Evolutionary conservation across 2,888 invertebrate species (phyloP).

Genomic region (Hypomecis punctinalis): DNA sequence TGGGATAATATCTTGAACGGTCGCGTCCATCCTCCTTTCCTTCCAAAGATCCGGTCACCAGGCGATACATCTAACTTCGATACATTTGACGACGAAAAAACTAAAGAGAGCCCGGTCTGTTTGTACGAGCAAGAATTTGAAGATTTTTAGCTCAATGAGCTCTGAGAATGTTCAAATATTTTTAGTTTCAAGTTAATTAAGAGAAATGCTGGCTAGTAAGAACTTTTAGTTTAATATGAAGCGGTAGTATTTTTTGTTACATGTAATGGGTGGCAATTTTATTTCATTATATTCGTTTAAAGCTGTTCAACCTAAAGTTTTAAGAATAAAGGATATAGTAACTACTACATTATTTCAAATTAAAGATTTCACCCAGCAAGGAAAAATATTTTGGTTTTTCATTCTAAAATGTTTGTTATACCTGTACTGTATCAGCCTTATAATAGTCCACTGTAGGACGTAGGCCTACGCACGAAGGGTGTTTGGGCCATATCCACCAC

Average conservation of each 20-base stretch:
- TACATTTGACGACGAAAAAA: constrained; percentile 82
- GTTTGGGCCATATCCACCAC: too few species aligned
- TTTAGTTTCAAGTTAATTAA: constrained; percentile 29
- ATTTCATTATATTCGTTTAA: constrained; percentile 15
- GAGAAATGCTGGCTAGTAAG: constrained; percentile 44
- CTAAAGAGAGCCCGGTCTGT: constrained; percentile 81
- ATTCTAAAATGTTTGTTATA: too few species aligned
- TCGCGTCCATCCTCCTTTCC: constrained; percentile 87
- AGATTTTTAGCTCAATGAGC: constrained; percentile 82
- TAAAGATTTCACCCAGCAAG: too few species aligned
- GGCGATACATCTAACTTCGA: constrained; percentile 91
- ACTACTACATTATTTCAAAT: too few species aligned
- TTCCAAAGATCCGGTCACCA: constrained; percentile 85
- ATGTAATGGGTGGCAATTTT: constrained; percentile 13
- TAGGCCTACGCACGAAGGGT: too few species aligned
- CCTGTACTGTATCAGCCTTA: too few species aligned
- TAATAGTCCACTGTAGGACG: too few species aligned
- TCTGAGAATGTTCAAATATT: constrained; percentile 13
- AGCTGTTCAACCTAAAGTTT: background rate
- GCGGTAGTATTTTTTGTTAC: constrained; percentile 27
- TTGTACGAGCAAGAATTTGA: constrained; percentile 87
- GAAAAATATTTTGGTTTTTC: too few species aligned
- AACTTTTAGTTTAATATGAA: constrained; percentile 52
- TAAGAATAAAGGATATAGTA: constrained; percentile 15
- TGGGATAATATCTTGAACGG: constrained; percentile 94